Evolutionary conservation across 1,140 invertebrate genomes (phyloP), one percentile per base, ranked within the genome.

Genomic region (Archegozetes longisetosus): DNA sequence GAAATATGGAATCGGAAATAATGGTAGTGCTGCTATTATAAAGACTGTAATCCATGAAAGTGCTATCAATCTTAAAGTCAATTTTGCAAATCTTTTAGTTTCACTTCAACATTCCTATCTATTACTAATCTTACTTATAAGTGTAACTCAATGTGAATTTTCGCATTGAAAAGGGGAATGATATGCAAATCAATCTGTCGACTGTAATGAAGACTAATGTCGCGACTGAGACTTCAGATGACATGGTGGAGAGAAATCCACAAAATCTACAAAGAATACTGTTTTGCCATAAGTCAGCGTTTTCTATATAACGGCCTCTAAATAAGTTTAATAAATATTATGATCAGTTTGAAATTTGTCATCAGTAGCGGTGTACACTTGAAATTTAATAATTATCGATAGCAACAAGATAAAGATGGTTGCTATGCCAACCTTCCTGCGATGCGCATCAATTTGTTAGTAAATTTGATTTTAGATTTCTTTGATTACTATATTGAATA

Each of bases 191-290:
- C 66, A 82, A 84, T 61, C 85, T 74, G 63, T 87, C 84, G 52
- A 86, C 67, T 1, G 84, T 84, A 75, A 88, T 84, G 63, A 84
- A 82, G 0, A 81, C 79, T 63, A 88, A 67, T 48, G 86, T 83
- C 14, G 86, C 70, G 62, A 88, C 79, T 0, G 84, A 86, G 55
- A 80, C 79, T 76, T 82, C 69, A 29, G 55, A 68, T 48, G 63
- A 69, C 55, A 75, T 68, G 9, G 75, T 76, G 1, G 74, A 74
- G 23, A 76, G 66, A 63, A 76, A 72, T 6, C 74, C 75, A n/a
- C 72, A 72, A 52, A 74, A 66, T 55, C 70, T 69, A 65, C 75
- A 76, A 22, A 74, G 64, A 17, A 62, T 64, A 61, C 71, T 73
- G 26, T 68, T 60, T n/a, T 71, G 67, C 75, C 75, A 76, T 46